Percentiles rank a stretch among this genome's conserved stretches.
Evolutionary conservation across 2,888 invertebrate species (phyloP).

Genomic region (Scrobipalpa costella): DNA sequence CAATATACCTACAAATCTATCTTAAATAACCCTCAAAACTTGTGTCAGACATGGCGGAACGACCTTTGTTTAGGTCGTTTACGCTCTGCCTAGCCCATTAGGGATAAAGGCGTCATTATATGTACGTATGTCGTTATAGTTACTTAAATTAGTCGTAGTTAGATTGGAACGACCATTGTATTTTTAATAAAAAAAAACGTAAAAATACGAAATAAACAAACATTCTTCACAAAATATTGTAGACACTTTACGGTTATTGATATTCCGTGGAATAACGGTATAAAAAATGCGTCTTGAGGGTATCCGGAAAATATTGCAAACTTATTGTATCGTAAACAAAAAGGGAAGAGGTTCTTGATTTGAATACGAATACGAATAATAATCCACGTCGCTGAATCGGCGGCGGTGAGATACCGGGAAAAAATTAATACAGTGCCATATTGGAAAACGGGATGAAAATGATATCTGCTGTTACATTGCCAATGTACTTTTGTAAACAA

Average conservation of each 20-base stretch:
- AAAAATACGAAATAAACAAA: not conserved
- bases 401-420: not conserved
- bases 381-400: slow-evolving; percentile 7
- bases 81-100: too few species aligned
- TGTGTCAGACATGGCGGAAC: too few species aligned
- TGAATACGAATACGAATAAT: slow-evolving; percentile 15
- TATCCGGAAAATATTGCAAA: slow-evolving; percentile 1
- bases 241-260: not conserved
- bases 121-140: too few species aligned
- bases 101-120: too few species aligned
- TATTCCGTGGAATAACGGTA: not conserved
- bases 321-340: slow-evolving; percentile 11
- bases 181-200: too few species aligned
- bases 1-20: too few species aligned
- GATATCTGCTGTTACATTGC: not conserved
- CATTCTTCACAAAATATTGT: not conserved
- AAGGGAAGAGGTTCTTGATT: slow-evolving; percentile 9
- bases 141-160: too few species aligned
- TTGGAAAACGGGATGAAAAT: slow-evolving; percentile 7
- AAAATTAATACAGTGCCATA: not conserved
- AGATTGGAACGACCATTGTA: too few species aligned
- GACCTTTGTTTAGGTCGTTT: too few species aligned
- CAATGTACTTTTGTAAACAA: not conserved
- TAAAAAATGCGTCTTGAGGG: slow-evolving; percentile 4
- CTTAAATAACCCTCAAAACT: too few species aligned